phyloP scores from a whole-genome alignment of 2,888 invertebrate genomes.

The Quadroppia sp. region DNA sequence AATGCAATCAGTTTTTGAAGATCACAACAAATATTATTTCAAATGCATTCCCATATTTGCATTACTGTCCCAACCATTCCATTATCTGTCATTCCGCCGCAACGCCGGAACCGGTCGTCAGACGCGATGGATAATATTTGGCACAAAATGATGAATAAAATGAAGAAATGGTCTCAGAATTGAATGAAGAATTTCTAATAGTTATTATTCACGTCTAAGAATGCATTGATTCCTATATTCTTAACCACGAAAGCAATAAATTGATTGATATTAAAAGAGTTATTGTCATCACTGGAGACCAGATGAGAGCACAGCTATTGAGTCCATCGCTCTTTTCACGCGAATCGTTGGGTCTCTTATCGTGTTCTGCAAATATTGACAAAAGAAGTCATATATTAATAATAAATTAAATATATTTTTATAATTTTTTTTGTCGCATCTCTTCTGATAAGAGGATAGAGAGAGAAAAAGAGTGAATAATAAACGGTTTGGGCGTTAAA shows the following conservation, averaged over 20 bases:
- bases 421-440: conserved; percentile 16
- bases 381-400: not conserved
- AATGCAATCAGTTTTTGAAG: not conserved
- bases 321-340: conserved; percentile 81
- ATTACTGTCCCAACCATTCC: not conserved
- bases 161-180: not conserved
- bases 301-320: not conserved
- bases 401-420: no score
- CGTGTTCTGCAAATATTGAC: conserved; percentile 63
- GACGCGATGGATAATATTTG: conserved; percentile 8
- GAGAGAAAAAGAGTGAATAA: not conserved
- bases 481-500: conserved; percentile 18
- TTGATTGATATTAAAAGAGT: conserved; percentile 22
- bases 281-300: not conserved
- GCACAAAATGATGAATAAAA: conserved; percentile 19
- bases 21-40: not conserved
- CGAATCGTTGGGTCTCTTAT: conserved; percentile 84
- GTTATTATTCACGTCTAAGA: not conserved
- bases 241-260: conserved; percentile 22
- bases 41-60: not conserved
- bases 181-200: not conserved
- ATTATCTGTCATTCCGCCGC: conserved; percentile 11
- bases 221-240: not conserved
- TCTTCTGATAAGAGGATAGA: not conserved
- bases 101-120: no score